phyloP scores from a whole-genome alignment of 2,113 vertebrate genomes.

The Solea solea region DNA sequence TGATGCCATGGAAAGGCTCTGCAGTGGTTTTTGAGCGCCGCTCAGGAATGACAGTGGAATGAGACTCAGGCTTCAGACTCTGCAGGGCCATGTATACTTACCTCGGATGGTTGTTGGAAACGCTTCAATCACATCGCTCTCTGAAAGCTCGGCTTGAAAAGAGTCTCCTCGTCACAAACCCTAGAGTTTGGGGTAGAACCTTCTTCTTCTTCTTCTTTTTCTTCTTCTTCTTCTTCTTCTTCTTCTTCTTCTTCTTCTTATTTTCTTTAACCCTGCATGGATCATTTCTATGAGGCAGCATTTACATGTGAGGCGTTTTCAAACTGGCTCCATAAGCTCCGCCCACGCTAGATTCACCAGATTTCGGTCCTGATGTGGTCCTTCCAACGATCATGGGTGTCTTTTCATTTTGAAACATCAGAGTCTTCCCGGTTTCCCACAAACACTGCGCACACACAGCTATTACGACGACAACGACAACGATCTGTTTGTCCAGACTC shows the following conservation, averaged over 20 bases:
- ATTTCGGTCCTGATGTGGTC: no score
- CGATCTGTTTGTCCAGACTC: no score
- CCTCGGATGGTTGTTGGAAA: slow-evolving; percentile 25
- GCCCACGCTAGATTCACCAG: no score
- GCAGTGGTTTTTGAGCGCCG: slow-evolving; percentile 55
- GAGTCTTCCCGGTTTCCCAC: no score
- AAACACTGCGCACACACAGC: no score
- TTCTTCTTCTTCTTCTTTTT: background rate
- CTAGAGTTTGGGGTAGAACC: background rate
- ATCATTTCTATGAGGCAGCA: background rate
- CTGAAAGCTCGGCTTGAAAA: background rate
- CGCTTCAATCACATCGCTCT: slow-evolving; percentile 32
- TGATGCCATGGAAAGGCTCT: slow-evolving; percentile 76
- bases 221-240: no score
- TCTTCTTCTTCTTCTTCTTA: no score
- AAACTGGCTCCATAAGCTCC: no score
- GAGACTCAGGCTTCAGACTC: slow-evolving; percentile 43
- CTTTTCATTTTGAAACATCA: no score
- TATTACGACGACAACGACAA: no score
- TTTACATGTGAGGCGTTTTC: background rate
- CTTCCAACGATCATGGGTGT: no score
- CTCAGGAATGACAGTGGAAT: slow-evolving; percentile 47
- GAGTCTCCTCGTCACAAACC: background rate
- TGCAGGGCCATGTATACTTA: slow-evolving; percentile 19
- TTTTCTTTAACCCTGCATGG: background rate